A percentile compares a stretch with the other conserved stretches of the same genome.
phyloP scores from a whole-genome alignment of 2,797 vertebrate species.

The Danio aesculapii region DNA sequence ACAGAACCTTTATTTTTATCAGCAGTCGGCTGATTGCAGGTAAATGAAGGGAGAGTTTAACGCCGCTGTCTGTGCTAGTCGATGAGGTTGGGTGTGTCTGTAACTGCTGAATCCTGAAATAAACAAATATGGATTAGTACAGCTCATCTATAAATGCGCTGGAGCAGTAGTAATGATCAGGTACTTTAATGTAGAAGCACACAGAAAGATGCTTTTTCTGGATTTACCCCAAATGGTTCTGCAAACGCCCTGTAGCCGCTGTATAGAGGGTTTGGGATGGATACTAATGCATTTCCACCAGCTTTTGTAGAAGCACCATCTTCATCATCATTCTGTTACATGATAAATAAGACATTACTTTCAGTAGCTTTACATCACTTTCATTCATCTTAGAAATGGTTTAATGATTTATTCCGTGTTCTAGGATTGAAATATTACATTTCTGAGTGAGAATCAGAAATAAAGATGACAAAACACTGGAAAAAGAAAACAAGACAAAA shows the following conservation, averaged over 20 bases:
- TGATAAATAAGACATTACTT: not conserved
- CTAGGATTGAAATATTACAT: not conserved
- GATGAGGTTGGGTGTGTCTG: conserved; percentile 36
- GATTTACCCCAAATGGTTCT: conserved; percentile 85
- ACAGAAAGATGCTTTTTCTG: not conserved
- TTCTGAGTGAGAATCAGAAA: not conserved
- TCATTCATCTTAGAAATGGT: not conserved
- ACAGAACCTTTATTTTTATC: too few relatives aligned
- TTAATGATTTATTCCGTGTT: not conserved
- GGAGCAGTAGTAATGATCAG: not conserved
- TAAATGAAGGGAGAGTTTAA: not conserved
- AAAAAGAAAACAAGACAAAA: not conserved
- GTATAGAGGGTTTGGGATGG: conserved; percentile 89
- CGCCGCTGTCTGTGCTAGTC: conserved; percentile 4
- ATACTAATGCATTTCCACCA: conserved; percentile 78
- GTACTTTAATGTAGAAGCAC: not conserved
- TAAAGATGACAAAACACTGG: not conserved
- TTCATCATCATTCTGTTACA: conserved; percentile 78
- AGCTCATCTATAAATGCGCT: not conserved
- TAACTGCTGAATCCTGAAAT: conserved; percentile 42
- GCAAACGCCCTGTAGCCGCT: conserved; percentile 75
- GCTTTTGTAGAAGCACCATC: conserved; percentile 67
- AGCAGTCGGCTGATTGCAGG: not conserved
- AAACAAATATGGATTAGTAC: not conserved
- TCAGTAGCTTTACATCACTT: not conserved